phyloP scores from a whole-genome alignment of 2,888 invertebrate genomes.

The Tachina fera region DNA sequence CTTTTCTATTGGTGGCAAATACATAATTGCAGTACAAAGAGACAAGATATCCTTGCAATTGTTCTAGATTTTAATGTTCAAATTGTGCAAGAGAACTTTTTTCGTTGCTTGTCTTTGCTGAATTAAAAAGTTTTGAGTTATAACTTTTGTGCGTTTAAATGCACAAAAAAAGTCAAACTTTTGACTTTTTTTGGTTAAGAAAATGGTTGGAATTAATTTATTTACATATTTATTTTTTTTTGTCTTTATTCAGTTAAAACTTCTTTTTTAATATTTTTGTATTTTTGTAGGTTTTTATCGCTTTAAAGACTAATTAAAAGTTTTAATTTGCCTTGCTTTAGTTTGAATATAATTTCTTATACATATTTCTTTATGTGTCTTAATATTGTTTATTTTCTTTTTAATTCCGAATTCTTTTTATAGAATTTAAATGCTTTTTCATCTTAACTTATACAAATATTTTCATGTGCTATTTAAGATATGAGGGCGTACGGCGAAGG shows the following conservation, averaged over 20 bases:
- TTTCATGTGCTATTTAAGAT: not conserved
- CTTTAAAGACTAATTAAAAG: slow-evolving; percentile 70
- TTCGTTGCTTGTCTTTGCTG: not conserved
- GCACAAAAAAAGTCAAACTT: slow-evolving; percentile 16
- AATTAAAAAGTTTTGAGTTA: slow-evolving; percentile 36
- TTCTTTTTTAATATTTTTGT: not conserved
- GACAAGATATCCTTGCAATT: not conserved
- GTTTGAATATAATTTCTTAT: slow-evolving; percentile 2
- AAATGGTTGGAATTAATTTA: slow-evolving; percentile 33
- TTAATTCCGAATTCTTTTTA: slow-evolving; percentile 31
- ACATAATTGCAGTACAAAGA: not conserved
- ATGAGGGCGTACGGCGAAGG: not conserved
- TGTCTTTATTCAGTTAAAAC: not conserved
- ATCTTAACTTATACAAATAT: not conserved
- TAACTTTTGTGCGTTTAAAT: not conserved
- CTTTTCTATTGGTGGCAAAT: slow-evolving; percentile 8
- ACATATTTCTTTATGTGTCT: not conserved
- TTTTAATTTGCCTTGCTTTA: slow-evolving; percentile 63
- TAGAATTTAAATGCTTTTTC: not conserved
- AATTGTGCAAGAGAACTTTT: not conserved
- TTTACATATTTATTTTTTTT: not conserved
- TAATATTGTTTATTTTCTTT: slow-evolving; percentile 26
- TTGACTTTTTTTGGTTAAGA: slow-evolving; percentile 24
- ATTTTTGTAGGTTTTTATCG: slow-evolving; percentile 20
- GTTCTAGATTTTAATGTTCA: slow-evolving; percentile 16